Conservation (phyloP, 92 coral and sea anemone genomes). For the Actinernus sp. region DNA sequence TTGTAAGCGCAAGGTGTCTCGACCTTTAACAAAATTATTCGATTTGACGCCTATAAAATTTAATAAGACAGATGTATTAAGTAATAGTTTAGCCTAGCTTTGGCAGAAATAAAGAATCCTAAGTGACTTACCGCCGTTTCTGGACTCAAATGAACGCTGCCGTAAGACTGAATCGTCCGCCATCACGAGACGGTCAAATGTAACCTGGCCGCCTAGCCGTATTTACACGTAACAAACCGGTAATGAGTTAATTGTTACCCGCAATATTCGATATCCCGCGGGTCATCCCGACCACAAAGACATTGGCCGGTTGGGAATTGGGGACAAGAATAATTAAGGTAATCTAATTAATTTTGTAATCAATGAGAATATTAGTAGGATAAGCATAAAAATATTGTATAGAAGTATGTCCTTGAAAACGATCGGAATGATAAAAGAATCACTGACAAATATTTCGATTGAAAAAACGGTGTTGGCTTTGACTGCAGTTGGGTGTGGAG, state of each 20-base stretch:
- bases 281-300: no score
- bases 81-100: no score
- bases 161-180: constrained; percentile 19
- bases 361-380: no score
- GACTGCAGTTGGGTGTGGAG: constrained; percentile 45
- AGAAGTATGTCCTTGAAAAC: not conserved
- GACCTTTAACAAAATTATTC: constrained; percentile 36
- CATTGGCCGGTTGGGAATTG: no score
- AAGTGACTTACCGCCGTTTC: constrained; percentile 23
- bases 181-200: constrained; percentile 1
- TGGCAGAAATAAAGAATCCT: not conserved
- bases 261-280: no score
- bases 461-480: not conserved
- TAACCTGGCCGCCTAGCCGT: no score
- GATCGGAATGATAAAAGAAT: not conserved
- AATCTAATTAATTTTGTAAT: no score
- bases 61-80: not conserved
- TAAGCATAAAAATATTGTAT: no score
- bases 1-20: constrained; percentile 34
- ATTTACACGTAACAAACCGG: no score
- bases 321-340: no score
- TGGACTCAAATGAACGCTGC: constrained; percentile 3
- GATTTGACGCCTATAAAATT: constrained; percentile 27
- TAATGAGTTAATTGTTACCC: no score
- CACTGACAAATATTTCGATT: not conserved